Evolutionary conservation across 2,113 vertebrate genomes (phyloP).

Genomic region (Asarcornis scutulata): DNA sequence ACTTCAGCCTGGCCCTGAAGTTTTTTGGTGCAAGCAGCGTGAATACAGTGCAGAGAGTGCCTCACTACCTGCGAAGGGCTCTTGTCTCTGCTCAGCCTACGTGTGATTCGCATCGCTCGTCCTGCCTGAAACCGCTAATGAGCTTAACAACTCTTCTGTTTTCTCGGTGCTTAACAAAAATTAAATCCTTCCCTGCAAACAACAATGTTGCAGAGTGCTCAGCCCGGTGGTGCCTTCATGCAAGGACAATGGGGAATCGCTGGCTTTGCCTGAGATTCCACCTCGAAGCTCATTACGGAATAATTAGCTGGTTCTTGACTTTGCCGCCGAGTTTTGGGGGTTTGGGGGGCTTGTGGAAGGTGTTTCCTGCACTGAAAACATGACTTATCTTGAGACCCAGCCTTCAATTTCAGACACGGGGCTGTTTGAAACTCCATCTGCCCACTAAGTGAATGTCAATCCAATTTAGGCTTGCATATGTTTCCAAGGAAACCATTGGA

Average conservation of each 20-base stretch:
- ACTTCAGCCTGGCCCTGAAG: background rate
- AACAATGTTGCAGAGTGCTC: background rate
- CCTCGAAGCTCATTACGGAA: background rate
- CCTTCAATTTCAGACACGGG: constrained; percentile 30
- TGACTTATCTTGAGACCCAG: background rate
- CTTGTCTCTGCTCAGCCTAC: background rate
- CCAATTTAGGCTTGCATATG: constrained; percentile 48
- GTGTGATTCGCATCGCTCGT: background rate
- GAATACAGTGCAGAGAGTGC: background rate
- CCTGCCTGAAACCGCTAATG: constrained; percentile 27
- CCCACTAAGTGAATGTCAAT: constrained; percentile 53
- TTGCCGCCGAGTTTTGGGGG: background rate
- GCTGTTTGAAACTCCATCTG: constrained; percentile 61
- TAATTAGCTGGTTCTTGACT: constrained; percentile 14
- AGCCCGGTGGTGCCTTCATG: background rate
- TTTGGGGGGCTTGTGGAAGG: background rate
- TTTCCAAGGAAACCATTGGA: constrained; percentile 64
- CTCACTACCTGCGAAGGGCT: background rate
- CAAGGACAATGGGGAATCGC: background rate
- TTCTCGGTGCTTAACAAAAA: background rate
- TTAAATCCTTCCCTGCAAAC: constrained; percentile 13
- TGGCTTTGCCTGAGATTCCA: constrained; percentile 31
- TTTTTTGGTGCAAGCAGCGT: background rate
- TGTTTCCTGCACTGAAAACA: background rate
- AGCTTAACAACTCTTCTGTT: constrained; percentile 26